Evolutionary conservation across 1,140 invertebrate species (phyloP).

Genomic region (Bombus superbus): DNA sequence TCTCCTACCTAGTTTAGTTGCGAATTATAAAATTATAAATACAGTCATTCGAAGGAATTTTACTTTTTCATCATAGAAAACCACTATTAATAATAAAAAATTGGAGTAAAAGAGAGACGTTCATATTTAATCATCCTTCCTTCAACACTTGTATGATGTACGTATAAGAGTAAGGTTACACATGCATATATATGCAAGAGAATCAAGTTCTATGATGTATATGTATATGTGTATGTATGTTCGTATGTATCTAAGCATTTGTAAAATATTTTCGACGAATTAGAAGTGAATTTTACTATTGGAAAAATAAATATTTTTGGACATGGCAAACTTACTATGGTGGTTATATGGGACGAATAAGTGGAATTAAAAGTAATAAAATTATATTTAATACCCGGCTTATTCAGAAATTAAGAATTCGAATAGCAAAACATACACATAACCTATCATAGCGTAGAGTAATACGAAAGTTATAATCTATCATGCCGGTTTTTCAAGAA

Average conservation of each 20-base stretch:
- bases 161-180: too few relatives aligned
- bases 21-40: background rate
- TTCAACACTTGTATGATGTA: background rate
- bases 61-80: background rate
- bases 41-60: background rate
- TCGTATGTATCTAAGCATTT: background rate
- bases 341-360: background rate
- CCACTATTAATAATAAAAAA: background rate
- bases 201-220: too few relatives aligned
- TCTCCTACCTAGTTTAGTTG: too few relatives aligned
- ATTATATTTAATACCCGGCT: background rate
- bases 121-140: background rate
- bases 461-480: background rate
- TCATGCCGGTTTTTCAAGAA: conserved; percentile 80
- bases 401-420: background rate
- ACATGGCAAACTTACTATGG: background rate
- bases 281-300: background rate
- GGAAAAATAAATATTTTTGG: background rate
- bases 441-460: background rate
- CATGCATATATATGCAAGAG: too few relatives aligned
- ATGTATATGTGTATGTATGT: too few relatives aligned
- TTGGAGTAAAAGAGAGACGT: background rate
- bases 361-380: background rate
- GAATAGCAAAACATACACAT: background rate
- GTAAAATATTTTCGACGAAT: background rate